phyloP scores from a whole-genome alignment of 2,797 vertebrate species.

The Enteromius afrohamiltoni region DNA sequence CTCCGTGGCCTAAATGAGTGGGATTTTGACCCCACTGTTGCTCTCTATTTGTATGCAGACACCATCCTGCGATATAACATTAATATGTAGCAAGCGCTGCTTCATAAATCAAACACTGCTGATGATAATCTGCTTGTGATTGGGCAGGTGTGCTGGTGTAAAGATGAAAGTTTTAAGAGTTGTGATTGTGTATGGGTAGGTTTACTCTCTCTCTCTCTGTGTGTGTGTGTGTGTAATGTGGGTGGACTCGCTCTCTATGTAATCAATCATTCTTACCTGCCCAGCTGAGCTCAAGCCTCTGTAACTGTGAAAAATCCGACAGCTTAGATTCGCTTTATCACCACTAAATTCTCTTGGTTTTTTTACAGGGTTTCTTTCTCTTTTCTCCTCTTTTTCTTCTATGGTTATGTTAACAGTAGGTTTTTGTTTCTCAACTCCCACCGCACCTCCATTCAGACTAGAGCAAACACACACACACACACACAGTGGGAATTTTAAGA shows the following conservation, averaged over 20 bases:
- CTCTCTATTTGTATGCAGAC: slow-evolving; percentile 29
- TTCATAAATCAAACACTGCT: slow-evolving; percentile 39
- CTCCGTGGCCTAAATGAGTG: slow-evolving; percentile 7
- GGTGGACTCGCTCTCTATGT: slow-evolving; percentile 34
- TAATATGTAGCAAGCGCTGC: slow-evolving; percentile 23
- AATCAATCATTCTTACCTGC: slow-evolving; percentile 55
- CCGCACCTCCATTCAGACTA: not conserved
- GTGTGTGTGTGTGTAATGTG: slow-evolving; percentile 29
- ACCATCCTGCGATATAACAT: slow-evolving; percentile 28
- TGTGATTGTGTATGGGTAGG: slow-evolving; percentile 18
- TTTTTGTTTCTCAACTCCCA: not conserved
- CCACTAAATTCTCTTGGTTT: slow-evolving; percentile 4
- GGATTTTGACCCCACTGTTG: slow-evolving; percentile 3
- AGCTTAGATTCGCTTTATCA: slow-evolving; percentile 39
- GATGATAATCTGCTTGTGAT: slow-evolving; percentile 37
- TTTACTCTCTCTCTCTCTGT: slow-evolving; percentile 10
- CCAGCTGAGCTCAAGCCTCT: slow-evolving; percentile 39
- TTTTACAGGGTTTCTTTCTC: slow-evolving; percentile 4
- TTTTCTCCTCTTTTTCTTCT: not conserved
- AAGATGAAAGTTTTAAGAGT: slow-evolving; percentile 21
- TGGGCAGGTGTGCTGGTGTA: slow-evolving; percentile 24
- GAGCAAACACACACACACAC: not conserved
- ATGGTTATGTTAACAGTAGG: slow-evolving; percentile 12
- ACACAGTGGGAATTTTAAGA: not conserved
- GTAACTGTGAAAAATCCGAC: slow-evolving; percentile 40